phyloP scores from a whole-genome alignment of 64 coral and sea anemone genomes.

The Stylophora pistillata region DNA sequence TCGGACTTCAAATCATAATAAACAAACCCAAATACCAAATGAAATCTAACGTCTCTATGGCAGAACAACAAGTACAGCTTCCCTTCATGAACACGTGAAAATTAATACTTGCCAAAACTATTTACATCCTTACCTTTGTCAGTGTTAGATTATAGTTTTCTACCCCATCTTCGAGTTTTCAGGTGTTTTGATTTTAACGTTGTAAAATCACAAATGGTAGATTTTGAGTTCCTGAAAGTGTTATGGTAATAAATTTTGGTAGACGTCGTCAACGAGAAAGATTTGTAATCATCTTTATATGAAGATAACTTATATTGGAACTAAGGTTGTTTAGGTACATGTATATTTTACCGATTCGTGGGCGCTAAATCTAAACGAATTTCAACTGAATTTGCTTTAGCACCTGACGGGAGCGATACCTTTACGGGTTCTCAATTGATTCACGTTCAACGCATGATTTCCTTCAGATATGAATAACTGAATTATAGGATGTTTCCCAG shows the following conservation, averaged over 20 bases:
- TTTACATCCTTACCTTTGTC: no score
- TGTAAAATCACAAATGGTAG: neutral
- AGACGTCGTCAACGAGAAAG: neutral
- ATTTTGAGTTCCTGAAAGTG: neutral
- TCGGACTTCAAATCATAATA: no score
- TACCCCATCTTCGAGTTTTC: no score
- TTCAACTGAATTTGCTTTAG: neutral
- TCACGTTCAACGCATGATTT: constrained; percentile 39
- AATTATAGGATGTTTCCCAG: neutral
- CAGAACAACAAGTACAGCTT: no score
- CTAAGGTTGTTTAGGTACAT: neutral
- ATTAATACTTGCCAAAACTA: no score
- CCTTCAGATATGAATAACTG: neutral
- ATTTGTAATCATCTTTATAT: neutral
- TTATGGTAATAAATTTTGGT: constrained; percentile 2
- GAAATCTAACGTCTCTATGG: no score
- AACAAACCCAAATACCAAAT: no score
- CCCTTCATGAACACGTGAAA: no score
- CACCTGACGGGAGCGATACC: neutral
- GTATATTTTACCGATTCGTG: neutral
- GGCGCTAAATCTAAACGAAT: neutral
- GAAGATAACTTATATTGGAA: neutral
- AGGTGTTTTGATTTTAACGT: neutral
- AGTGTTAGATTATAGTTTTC: no score
- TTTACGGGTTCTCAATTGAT: constrained; percentile 27